These are phyloP conservation scores for Nycticorax nycticorax DNA, from an alignment of 2,113 vertebrate genomes.

Conservation along the genomic window DNA sequence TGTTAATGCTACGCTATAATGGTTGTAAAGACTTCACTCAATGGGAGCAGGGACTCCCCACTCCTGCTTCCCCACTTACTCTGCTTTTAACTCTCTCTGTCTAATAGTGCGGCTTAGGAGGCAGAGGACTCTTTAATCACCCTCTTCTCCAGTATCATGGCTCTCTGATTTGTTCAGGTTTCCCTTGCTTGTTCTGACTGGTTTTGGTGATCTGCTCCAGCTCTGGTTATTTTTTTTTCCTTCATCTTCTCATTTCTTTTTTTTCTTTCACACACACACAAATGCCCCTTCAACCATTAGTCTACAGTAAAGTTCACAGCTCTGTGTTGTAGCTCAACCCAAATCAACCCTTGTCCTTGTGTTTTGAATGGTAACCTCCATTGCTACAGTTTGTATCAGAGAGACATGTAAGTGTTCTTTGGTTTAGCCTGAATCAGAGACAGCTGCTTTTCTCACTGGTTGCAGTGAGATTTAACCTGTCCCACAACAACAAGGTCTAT, in stretches of 20 bases:
- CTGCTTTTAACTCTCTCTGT: not conserved
- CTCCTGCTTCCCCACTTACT: not conserved
- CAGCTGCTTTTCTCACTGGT: not conserved
- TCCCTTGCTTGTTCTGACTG: not conserved
- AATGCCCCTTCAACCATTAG: not conserved
- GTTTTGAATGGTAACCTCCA: not conserved
- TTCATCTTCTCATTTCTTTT: not conserved
- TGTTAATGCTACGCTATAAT: accelerated
- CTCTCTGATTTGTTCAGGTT: not conserved
- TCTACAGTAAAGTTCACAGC: not conserved
- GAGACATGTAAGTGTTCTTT: not conserved
- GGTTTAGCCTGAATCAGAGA: not conserved
- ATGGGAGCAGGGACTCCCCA: not conserved
- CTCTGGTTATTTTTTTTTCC: not conserved
- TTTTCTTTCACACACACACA: not conserved
- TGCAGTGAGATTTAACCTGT: not conserved
- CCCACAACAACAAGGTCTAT: not conserved
- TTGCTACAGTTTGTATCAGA: not conserved
- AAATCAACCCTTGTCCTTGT: not conserved
- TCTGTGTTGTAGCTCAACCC: not conserved
- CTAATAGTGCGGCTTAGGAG: not conserved
- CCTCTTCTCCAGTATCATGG: not conserved
- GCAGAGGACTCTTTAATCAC: not conserved
- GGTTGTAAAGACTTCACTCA: not conserved
- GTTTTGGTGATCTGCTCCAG: not conserved